Conservation (phyloP, 2,888 invertebrate species). For the Epiblema foenella region DNA sequence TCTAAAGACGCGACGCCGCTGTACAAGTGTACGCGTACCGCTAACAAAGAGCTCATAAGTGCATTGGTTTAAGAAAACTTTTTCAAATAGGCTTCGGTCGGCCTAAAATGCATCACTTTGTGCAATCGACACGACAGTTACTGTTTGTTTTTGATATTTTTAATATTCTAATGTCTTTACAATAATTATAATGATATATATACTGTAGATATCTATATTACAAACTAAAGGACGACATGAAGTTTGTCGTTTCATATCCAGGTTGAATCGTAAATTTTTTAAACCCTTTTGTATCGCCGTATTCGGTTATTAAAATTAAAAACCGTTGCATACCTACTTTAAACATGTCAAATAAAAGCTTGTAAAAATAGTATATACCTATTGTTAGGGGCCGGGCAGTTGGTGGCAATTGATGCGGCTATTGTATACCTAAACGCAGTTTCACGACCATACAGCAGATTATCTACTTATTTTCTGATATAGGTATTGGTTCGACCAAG, state of each 20-base stretch:
- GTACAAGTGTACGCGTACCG: no score
- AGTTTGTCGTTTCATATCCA: slow-evolving; percentile 1
- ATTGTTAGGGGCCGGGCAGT: background rate
- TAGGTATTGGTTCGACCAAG: no score
- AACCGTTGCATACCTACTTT: background rate
- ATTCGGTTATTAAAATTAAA: background rate
- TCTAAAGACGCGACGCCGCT: background rate
- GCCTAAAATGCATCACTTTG: slow-evolving; percentile 26
- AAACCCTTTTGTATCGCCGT: slow-evolving; percentile 1
- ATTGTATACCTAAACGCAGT: no score
- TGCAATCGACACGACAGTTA: slow-evolving; percentile 12
- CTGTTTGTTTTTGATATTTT: slow-evolving; percentile 30
- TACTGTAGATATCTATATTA: slow-evolving; percentile 25
- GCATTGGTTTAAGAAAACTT: background rate
- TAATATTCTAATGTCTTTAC: slow-evolving; percentile 24
- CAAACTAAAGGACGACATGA: slow-evolving; percentile 5
- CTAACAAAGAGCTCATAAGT: background rate
- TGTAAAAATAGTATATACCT: background rate
- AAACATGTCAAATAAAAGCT: no score
- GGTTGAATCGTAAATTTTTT: background rate
- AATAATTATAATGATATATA: slow-evolving; percentile 17
- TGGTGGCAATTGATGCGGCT: no score
- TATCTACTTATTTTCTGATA: no score
- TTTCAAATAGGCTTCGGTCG: slow-evolving; percentile 8
- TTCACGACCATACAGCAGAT: no score